Percentiles rank a stretch among this genome's conserved stretches.
Conservation (phyloP, 2,888 invertebrate species). For the Lottia scabra region DNA sequence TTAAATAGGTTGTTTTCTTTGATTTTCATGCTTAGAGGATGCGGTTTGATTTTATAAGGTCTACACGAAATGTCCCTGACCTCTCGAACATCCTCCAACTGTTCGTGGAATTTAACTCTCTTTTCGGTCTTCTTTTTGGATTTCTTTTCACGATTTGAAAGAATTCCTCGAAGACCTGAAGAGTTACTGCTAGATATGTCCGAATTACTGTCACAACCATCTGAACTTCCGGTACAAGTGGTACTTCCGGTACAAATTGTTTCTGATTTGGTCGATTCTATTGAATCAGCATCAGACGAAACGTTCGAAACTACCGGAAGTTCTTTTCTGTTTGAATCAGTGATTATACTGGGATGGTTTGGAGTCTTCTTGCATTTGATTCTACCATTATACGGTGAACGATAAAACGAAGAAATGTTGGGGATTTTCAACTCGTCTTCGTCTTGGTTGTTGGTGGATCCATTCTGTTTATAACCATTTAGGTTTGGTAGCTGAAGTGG, state of each 20-base stretch:
- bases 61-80: neutral
- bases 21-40: neutral
- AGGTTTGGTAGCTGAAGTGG: neutral
- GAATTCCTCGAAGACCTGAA: constrained; percentile 14
- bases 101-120: constrained; percentile 28
- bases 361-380: neutral
- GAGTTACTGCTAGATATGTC: neutral
- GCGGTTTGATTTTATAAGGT: neutral
- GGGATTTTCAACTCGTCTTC: neutral
- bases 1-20: neutral
- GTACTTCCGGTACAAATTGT: neutral
- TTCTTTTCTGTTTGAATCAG: neutral
- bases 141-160: constrained; percentile 11
- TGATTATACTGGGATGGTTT: neutral
- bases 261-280: neutral
- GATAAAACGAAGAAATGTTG: neutral
- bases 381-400: neutral
- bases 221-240: neutral
- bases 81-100: constrained; percentile 9
- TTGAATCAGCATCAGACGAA: neutral
- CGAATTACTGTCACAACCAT: neutral
- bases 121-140: constrained; percentile 17
- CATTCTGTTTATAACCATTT: neutral
- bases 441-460: neutral
- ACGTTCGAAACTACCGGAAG: neutral